A percentile compares a stretch with the other conserved stretches of the same genome.
phyloP scores from a whole-genome alignment of 2,113 vertebrate genomes.

The Calidris pugnax region DNA sequence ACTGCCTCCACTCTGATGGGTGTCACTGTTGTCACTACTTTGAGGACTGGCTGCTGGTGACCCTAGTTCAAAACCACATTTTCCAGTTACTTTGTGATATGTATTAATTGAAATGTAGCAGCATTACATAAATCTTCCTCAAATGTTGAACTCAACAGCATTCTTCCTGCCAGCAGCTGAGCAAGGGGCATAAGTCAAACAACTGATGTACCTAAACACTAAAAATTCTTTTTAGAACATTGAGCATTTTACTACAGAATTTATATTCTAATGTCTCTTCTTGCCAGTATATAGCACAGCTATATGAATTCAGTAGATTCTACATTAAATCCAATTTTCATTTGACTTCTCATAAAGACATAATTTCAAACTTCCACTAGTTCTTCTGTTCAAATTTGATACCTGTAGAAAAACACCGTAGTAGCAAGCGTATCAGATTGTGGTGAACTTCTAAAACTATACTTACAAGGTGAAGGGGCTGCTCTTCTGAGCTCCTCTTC shows the following conservation, averaged over 20 bases:
- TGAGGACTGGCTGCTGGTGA: constrained; percentile 95
- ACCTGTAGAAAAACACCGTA: background rate
- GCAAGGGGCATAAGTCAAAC: background rate
- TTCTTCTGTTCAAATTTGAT: background rate
- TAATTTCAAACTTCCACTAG: background rate
- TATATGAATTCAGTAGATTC: background rate
- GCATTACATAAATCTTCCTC: background rate
- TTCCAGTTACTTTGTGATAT: constrained; percentile 18
- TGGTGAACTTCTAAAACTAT: constrained; percentile 50
- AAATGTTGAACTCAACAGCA: background rate
- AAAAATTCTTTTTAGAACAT: background rate
- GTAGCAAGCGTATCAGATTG: background rate
- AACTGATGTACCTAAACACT: background rate
- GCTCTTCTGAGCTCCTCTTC: constrained; percentile 84
- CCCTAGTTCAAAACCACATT: constrained; percentile 77
- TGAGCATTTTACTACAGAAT: background rate
- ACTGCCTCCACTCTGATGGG: constrained; percentile 95
- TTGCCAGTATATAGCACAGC: background rate
- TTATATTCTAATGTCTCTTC: background rate
- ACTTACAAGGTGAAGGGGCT: constrained; percentile 84
- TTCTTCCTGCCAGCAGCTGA: background rate
- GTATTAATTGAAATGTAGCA: background rate
- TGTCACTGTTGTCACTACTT: constrained; percentile 98
- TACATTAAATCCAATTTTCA: background rate
- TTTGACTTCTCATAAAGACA: background rate